phyloP scores from a whole-genome alignment of 2,888 invertebrate genomes.

The Diarsia dahlii region DNA sequence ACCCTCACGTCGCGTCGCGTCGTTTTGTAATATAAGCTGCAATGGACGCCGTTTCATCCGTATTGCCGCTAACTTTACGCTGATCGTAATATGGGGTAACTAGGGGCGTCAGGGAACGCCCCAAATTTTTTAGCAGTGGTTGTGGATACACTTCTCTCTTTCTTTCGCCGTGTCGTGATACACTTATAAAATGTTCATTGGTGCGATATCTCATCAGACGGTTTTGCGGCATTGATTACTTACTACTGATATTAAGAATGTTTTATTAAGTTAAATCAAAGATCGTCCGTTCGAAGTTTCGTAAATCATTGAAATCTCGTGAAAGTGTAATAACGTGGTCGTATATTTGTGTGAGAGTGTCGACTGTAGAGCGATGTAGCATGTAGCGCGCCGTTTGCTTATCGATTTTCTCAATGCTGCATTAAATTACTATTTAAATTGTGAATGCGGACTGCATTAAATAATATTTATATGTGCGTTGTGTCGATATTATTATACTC shows the following conservation, averaged over 20 bases:
- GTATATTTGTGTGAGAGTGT: conserved; percentile 78
- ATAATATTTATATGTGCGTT: conserved; percentile 76
- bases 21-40: conserved; percentile 34
- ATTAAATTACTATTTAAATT: conserved; percentile 87
- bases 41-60: conserved; percentile 46
- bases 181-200: conserved; percentile 73
- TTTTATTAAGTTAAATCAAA: conserved; percentile 56
- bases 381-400: conserved; percentile 87
- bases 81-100: conserved; percentile 64
- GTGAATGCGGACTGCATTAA: conserved; percentile 83
- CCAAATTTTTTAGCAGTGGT: conserved; percentile 73
- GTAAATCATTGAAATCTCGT: conserved; percentile 69
- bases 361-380: conserved; percentile 77
- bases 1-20: background rate
- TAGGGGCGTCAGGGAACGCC: conserved; percentile 79
- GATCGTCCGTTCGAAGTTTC: conserved; percentile 59
- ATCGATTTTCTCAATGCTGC: conserved; percentile 90
- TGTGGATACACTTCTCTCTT: conserved; percentile 80
- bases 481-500: conserved; percentile 68
- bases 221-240: conserved; percentile 68
- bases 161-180: conserved; percentile 75
- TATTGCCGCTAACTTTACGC: conserved; percentile 48
- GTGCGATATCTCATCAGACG: conserved; percentile 73
- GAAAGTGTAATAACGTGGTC: conserved; percentile 78
- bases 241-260: conserved; percentile 63